These are phyloP conservation scores for Allolobophora icterica DNA, from an alignment of 2,888 invertebrate genomes.

Conservation along the genomic window DNA sequence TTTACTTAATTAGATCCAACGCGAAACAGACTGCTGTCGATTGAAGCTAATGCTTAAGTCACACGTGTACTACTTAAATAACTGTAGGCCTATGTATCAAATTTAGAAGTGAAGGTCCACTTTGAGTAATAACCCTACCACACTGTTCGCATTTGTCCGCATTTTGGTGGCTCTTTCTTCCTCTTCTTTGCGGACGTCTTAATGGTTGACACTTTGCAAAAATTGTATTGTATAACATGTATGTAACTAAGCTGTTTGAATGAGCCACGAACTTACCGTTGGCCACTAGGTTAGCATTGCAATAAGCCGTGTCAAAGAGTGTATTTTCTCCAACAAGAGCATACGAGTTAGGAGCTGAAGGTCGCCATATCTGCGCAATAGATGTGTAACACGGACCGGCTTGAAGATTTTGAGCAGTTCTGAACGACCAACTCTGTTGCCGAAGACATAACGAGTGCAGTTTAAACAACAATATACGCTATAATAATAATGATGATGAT, in stretches of 20 bases:
- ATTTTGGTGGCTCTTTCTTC: background rate
- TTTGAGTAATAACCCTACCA: too few species aligned
- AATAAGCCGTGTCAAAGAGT: background rate
- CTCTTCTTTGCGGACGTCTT: background rate
- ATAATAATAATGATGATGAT: background rate
- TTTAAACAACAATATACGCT: background rate
- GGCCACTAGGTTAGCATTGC: background rate
- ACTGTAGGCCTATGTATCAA: too few species aligned
- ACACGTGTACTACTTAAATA: too few species aligned
- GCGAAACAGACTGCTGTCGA: too few species aligned
- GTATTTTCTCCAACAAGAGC: constrained; percentile 20
- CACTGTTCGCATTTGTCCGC: background rate
- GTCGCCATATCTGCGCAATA: background rate
- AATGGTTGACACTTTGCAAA: too few species aligned
- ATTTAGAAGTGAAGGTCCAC: too few species aligned
- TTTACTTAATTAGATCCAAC: too few species aligned
- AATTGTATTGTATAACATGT: background rate
- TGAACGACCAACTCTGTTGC: background rate
- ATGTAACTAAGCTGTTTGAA: background rate
- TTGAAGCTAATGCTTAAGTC: too few species aligned
- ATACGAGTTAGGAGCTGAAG: background rate
- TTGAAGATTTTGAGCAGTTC: background rate
- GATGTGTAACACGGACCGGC: background rate
- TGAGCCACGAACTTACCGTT: background rate
- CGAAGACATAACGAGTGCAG: background rate